phyloP scores from a whole-genome alignment of 2,888 invertebrate genomes.

The Neocrepidodera transversa region DNA sequence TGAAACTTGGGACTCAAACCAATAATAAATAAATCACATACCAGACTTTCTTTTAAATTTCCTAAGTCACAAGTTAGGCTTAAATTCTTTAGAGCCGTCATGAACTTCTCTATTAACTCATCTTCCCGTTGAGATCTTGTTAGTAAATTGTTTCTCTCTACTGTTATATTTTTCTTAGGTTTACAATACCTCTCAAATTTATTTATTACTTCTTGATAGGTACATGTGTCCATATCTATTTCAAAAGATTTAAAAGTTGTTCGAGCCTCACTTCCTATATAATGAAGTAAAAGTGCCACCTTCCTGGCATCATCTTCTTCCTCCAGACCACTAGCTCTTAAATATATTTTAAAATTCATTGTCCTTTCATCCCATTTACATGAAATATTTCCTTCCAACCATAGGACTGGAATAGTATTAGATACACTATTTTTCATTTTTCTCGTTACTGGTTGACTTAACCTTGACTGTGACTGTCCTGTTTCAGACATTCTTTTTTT shows the following conservation, averaged over 20 bases:
- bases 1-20: too few species aligned
- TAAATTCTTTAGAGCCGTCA: not conserved
- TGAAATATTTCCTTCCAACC: not conserved
- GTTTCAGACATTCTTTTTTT: too few species aligned
- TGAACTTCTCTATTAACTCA: not conserved
- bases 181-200: slow-evolving; percentile 1
- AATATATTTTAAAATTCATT: not conserved
- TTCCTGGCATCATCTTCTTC: not conserved
- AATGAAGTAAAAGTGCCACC: not conserved
- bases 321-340: not conserved
- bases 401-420: not conserved
- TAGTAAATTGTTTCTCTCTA: not conserved
- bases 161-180: not conserved
- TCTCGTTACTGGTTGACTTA: too few species aligned
- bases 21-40: too few species aligned
- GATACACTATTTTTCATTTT: not conserved
- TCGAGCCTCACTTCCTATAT: too few species aligned
- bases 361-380: not conserved
- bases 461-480: too few species aligned
- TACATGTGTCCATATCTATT: slow-evolving; percentile 1
- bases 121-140: not conserved
- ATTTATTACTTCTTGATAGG: not conserved
- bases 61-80: too few species aligned
- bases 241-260: too few species aligned
- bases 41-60: too few species aligned